Base-by-base conservation (phyloP, 2,797 vertebrate species). In the Petrocephalus sullivani region DNA sequence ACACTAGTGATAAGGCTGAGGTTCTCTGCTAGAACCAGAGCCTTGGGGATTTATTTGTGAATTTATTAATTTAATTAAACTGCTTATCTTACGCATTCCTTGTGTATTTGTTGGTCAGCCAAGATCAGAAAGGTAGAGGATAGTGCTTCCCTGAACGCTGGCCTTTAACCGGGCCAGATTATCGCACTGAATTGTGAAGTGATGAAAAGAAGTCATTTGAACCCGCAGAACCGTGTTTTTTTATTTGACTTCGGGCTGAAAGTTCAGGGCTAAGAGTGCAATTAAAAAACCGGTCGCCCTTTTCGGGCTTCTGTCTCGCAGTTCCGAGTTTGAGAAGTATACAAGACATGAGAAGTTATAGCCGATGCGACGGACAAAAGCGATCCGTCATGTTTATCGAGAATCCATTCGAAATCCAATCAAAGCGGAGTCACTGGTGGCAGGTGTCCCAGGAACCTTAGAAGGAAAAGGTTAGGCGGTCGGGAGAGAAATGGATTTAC, bases 341-440 rank as follows among this genome's bases (percentile, higher is more conserved):
- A 71, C 28, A 33, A 71, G 23, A 14, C 12, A 71, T 14, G 64
- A 16, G 64, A 81, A n/a, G 75, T 81, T 81, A 49, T 16, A 78
- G 37, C 75, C 19, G 75, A 49, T 4, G 75, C 16, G 37, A 78
- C 5, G 12, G 71, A 46, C 71, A 78, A 46, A 81, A 81, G 41
- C 7, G 1, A 19, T 81, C 14, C 64, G 12, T 71, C 5, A 28
- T 16, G 64, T 71, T 71, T 71, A 37, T 71, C 64, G 28, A 71
- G 64, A 71, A 71, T 71, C 75, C 75, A 49, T 41, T 41, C 19
- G 7, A 3, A 81, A 81, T 81, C 75, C 41, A 81, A 49, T 81
- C 75, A 81, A 16, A 83, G 67, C 5, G 33, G 51, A 89, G 88
- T 82, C 67, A 87, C 64, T 87, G 37, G 85, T 23, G 88, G 61